Evolutionary conservation across 1,140 invertebrate genomes (phyloP).

Genomic region (Micrasema longulum): DNA sequence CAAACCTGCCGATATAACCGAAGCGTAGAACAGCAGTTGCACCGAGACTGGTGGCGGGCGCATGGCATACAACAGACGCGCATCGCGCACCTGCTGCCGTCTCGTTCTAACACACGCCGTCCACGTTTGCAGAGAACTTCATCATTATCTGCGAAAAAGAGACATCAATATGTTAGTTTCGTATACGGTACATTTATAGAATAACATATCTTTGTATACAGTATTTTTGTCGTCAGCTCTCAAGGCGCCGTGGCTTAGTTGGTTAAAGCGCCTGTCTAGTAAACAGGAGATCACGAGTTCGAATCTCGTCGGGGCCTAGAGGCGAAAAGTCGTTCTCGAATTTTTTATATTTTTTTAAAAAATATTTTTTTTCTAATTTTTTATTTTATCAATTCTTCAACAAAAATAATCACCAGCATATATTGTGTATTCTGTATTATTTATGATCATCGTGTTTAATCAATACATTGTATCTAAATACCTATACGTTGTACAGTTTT

Average conservation of each 20-base stretch:
- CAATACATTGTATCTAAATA: no score
- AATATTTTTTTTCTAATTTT: slow-evolving; percentile 11
- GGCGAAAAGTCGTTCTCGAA: no score
- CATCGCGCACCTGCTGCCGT: slow-evolving; percentile 47
- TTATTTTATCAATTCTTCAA: no score
- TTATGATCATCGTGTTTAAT: no score
- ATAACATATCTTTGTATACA: background rate
- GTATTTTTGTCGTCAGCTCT: background rate
- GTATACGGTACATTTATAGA: background rate
- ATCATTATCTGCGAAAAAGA: slow-evolving; percentile 15
- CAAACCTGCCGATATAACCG: slow-evolving; percentile 52
- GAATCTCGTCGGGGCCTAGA: slow-evolving; percentile 49
- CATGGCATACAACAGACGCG: slow-evolving; percentile 50
- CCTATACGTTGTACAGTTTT: no score
- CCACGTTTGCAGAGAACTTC: background rate
- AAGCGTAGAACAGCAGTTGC: slow-evolving; percentile 48
- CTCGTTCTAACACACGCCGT: slow-evolving; percentile 43
- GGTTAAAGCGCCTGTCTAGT: slow-evolving; percentile 59
- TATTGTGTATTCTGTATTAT: no score
- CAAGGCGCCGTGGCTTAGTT: slow-evolving; percentile 58
- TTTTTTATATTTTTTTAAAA: no score
- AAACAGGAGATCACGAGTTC: slow-evolving; percentile 50
- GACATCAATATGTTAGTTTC: background rate
- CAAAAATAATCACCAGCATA: no score
- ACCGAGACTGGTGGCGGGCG: slow-evolving; percentile 46